Evolutionary conservation across 2,113 vertebrate species (phyloP), one percentile per base, ranked within the genome.

Genomic region (Myotis davidii): DNA sequence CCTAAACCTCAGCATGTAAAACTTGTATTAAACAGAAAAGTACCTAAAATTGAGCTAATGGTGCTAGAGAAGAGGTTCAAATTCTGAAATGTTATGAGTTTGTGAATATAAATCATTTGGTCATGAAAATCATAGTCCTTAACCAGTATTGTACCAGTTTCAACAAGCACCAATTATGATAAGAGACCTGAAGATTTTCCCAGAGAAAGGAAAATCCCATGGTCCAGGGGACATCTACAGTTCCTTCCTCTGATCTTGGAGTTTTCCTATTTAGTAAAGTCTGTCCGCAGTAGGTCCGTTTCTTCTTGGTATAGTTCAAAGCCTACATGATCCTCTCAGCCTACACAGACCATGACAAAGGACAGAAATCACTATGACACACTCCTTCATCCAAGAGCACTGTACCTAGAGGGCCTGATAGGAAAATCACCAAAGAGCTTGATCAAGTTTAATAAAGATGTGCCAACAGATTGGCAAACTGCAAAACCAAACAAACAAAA

Each of bases 311-410:
- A 99, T 1, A 99, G 98, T 94, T 99, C 99, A 0, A 99, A 65
- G 99, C 99, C 98, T 99, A 99, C 99, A 99, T 99, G 98, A 99
- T 99, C 82, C 98, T 98, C 97, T 99, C 99, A 0, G 99, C 99
- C 99, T 99, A 95, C 5, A 16, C 52, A 61, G 90, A 42, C 23
- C 37, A 86, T 5, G 42, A 67, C 88, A 94, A 25, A 95, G 85
- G 39, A 52, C 8, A 92, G 70, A 81, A 25, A n/a, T 73, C 54
- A 93, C 6, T 27, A n/a, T 29, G 59, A 88, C 1, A 29, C 1
- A 48, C 8, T 18, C 70, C 65, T 61, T 42, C 52, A 32, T 7
- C n/a, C 39, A 9, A 23, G 48, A 74, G 50, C 39, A 37, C 18
- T 25, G 61, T 34, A 85, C 45, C 7, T 5, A 20, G 77, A 87